Evolutionary conservation across 2,888 invertebrate species (phyloP), one percentile per base, ranked within the genome.

Genomic region (Tachystola acroxantha): DNA sequence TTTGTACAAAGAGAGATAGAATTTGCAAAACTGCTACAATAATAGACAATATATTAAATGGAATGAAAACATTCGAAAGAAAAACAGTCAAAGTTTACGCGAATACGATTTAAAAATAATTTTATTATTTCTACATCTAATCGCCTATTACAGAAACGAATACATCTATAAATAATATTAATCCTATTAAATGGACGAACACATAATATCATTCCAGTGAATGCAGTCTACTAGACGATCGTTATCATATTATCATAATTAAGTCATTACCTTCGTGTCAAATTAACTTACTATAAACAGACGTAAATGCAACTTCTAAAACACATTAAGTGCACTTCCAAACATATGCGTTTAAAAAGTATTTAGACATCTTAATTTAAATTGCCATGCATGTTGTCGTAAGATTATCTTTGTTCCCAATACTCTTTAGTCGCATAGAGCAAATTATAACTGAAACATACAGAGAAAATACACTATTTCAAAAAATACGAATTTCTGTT

Each of bases 141-240:
- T 55, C 51, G 56, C 50, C 70, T 74, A 78, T 55, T 65, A 73
- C 64, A 75, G 67, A 75, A 80, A 77, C 63, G 61, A 72, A 76
- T 75, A 77, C 57, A 64, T 54, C 67, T 77, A 77, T 72, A 78
- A 73, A 77, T 72, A 67, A 79, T 75, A 68, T 70, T 71, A 67
- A 61, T 69, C 68, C 77, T 72, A 68, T 69, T 64, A 80, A n/a
- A 78, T 85, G 85, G 86, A 86, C 85, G 85, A 86, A 86, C 86
- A 86, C 81, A 80, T 77, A 38, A 43, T 39, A 70, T 77, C 80
- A 82, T 82, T 85, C 80, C 64, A 80, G 69, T 64, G 81, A 85
- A 82, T 84, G 81, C 84, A 85, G 86, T 86, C 84, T 84, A 82
- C 74, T 62, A 70, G 59, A 76, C 65, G 64, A 69, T 71, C 60